phyloP scores from a whole-genome alignment of 2,113 vertebrate genomes.

The Dolichotis patagonum region DNA sequence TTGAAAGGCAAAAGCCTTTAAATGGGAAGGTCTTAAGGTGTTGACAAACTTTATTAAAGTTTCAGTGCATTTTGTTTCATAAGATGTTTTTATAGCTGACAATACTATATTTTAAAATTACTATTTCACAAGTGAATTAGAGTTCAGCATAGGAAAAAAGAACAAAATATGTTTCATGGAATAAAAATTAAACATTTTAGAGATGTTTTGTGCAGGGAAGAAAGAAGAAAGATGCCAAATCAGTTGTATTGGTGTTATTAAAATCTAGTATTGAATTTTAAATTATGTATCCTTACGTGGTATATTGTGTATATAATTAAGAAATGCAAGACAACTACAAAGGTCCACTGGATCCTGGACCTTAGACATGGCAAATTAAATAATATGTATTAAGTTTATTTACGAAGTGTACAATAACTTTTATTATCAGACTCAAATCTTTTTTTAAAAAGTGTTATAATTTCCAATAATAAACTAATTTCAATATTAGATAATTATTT shows the following conservation, averaged over 20 bases:
- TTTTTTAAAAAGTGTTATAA: neutral
- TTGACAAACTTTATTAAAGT: neutral
- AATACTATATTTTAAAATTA: neutral
- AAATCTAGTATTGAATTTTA: neutral
- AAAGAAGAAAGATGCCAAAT: neutral
- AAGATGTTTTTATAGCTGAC: neutral
- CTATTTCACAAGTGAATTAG: constrained; percentile 4
- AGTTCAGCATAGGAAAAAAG: neutral
- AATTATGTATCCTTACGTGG: neutral
- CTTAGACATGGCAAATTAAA: neutral
- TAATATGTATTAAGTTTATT: neutral
- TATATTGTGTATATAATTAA: neutral
- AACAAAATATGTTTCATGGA: neutral
- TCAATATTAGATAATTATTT: neutral
- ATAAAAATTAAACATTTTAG: constrained; percentile 14
- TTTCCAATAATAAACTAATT: neutral
- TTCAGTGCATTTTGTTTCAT: neutral
- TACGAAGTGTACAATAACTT: neutral
- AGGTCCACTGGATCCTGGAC: neutral
- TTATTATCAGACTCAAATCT: neutral
- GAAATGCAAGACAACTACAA: neutral
- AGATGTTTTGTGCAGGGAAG: neutral
- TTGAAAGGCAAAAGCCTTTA: neutral
- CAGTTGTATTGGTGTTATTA: neutral
- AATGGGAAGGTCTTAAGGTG: neutral